Evolutionary conservation across 2,888 invertebrate genomes (phyloP), one percentile per base, ranked within the genome.

Genomic region (Orthosia gothica): DNA sequence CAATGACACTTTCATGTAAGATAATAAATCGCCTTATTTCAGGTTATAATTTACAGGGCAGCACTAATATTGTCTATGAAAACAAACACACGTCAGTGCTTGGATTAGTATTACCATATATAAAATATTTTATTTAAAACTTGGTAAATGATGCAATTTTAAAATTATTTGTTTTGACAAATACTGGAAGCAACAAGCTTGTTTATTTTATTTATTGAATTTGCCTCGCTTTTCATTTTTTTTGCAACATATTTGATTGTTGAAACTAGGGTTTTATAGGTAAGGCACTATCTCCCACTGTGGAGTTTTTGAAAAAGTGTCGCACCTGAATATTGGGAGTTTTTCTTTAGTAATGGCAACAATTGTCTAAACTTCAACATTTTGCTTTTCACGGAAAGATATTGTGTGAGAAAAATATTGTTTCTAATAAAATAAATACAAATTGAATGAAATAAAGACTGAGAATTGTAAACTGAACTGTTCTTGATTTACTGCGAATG

Each of bases 401-500:
- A 79, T 79, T 85, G 82, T 87, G 82, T 75, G 76, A 66, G 52
- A 79, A 81, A 85, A 81, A 75, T 72, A 80, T 74, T 81, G 78
- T 79, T 81, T 75, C 20, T 57, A 57, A 0, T 74, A 58, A 40
- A 85, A 66, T 70, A 81, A 71, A 74, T 61, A 66, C 57, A 79
- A 82, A 77, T 77, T 79, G 75, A 83, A 82, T 84, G 62, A 78
- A 82, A 79, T 74, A 82, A 76, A 78, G 57, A 79, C 76, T 81
- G 78, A 79, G 58, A 79, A 82, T 83, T 77, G 67, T 78, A 83
- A 67, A 83, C 64, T 52, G 47, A 76, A 81, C 65, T 73, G 72
- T 85, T 87, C 76, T 88, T 85, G 87, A 84, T 74, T 84, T 74
- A 76, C 79, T 88, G 86, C 88, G 74, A 84, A 90, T 91, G 95